Evolutionary conservation across 2,888 invertebrate species (phyloP).

Genomic region (Phrixothrix hirtus): DNA sequence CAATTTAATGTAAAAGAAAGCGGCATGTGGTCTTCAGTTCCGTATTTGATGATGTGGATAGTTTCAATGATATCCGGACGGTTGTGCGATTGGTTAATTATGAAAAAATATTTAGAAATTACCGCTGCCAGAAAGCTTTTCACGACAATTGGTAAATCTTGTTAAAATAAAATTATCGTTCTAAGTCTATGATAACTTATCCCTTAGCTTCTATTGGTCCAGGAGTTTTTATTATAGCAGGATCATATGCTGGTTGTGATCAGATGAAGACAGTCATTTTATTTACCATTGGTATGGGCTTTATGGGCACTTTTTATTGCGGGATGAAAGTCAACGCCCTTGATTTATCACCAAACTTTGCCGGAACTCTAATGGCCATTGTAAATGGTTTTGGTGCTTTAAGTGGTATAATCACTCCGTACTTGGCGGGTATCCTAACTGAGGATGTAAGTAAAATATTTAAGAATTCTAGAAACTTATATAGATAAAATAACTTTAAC

Average conservation of each 20-base stretch:
- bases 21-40: slow-evolving; percentile 65
- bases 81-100: slow-evolving; percentile 70
- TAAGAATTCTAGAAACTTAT: no score
- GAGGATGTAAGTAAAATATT: slow-evolving; percentile 65
- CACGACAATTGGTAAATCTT: slow-evolving; percentile 71
- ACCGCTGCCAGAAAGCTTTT: slow-evolving; percentile 66
- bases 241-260: slow-evolving; percentile 67
- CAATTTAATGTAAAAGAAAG: slow-evolving; percentile 68
- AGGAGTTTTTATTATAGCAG: slow-evolving; percentile 64
- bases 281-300: slow-evolving; percentile 65
- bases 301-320: slow-evolving; percentile 72
- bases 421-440: slow-evolving; percentile 63
- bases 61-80: slow-evolving; percentile 67
- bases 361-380: slow-evolving; percentile 67
- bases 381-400: slow-evolving; percentile 66
- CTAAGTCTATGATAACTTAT: neutral
- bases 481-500: no score
- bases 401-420: slow-evolving; percentile 66
- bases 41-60: slow-evolving; percentile 70
- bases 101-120: slow-evolving; percentile 61
- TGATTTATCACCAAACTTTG: slow-evolving; percentile 67
- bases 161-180: slow-evolving; percentile 32
- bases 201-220: slow-evolving; percentile 65
- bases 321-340: slow-evolving; percentile 69
- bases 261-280: slow-evolving; percentile 57